Percentiles rank a stretch among this genome's conserved stretches.
phyloP scores from a whole-genome alignment of 1,140 invertebrate genomes.

The Gonatopus flavifemur region DNA sequence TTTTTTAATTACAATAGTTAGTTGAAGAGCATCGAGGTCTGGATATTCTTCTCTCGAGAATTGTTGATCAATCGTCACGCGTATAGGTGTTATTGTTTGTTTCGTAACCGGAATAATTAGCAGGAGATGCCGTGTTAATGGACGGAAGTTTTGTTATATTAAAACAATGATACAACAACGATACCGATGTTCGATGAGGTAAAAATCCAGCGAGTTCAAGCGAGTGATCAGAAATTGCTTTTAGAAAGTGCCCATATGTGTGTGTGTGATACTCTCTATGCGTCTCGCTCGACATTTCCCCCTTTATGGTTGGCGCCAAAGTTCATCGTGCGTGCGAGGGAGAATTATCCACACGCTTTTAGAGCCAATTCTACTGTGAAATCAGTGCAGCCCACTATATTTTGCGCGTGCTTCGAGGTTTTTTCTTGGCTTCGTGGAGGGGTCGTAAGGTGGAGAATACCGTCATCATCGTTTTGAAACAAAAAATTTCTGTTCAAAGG shows the following conservation, averaged over 20 bases:
- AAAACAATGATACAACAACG: too few relatives aligned
- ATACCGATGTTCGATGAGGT: too few relatives aligned
- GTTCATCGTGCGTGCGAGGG: slow-evolving; percentile 25
- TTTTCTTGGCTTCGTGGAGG: too few relatives aligned
- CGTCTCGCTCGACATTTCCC: slow-evolving; percentile 7
- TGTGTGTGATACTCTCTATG: background rate
- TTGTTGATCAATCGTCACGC: too few relatives aligned
- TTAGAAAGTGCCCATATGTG: slow-evolving; percentile 5
- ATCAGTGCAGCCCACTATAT: slow-evolving; percentile 44
- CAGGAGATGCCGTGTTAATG: slow-evolving; percentile 31
- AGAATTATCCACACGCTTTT: slow-evolving; percentile 52
- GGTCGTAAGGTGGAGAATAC: too few relatives aligned
- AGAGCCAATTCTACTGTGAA: slow-evolving; percentile 44
- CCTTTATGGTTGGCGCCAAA: slow-evolving; percentile 18
- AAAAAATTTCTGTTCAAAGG: too few relatives aligned
- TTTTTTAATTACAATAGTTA: too few relatives aligned
- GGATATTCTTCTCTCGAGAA: too few relatives aligned
- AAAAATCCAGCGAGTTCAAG: too few relatives aligned
- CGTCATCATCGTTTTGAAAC: too few relatives aligned
- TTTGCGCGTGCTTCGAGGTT: slow-evolving; percentile 6
- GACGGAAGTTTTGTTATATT: slow-evolving; percentile 32
- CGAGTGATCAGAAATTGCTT: too few relatives aligned
- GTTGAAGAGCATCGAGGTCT: too few relatives aligned
- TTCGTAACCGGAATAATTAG: slow-evolving; percentile 35
- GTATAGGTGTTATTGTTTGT: slow-evolving; percentile 28